Base-by-base conservation (phyloP, 1,140 invertebrate genomes). In the Euura lappo region DNA sequence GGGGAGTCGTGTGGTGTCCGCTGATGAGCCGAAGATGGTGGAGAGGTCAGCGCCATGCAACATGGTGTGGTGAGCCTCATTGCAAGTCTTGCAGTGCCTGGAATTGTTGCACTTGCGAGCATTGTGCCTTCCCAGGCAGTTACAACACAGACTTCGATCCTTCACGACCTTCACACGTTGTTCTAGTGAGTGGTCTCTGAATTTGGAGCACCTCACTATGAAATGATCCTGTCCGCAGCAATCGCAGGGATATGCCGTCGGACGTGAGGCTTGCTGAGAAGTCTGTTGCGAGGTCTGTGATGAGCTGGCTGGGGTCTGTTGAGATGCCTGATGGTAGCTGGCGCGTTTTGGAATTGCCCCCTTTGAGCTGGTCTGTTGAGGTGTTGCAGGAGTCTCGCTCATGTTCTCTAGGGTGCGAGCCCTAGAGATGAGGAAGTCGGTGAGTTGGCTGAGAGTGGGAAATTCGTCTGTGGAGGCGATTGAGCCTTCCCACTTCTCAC, bases 401-500 rank as follows among this genome's bases (percentile, higher is more conserved):
- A 67, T 67, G 66, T 67, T 8, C 3, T 67, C 66, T 28, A 67
- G 13, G 6, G 66, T 67, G 28, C 43, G 66, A 7, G 66, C 45
- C 8, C 43, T 8, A 13, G 66, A 13, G 4, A 47, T 65, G 7
- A 73, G 45, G 10, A 69, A 73, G n/a, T 13, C 46, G 45, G 44
- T 43, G 43, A 73, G 66, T 45, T 69, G 72, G 28, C 5, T 11
- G 43, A 45, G 68, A 45, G 60, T 28, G 7, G 72, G 72, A 42
- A 44, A 73, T 44, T 69, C 60, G 2, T 13, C 44, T 0, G 72
- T 70, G 2, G 68, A 44, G 8, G 45, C 72, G 5, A 73, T 51
- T 10, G 72, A 73, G 4, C 68, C 66, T 42, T 73, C 72, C 72
- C 72, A 70, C n/a, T 42, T 11, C 64, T 73, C 72, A 13, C 64